Evolutionary conservation across 2,113 vertebrate species (phyloP), one percentile per base, ranked within the genome.

Genomic region (Muscicapa adusta): DNA sequence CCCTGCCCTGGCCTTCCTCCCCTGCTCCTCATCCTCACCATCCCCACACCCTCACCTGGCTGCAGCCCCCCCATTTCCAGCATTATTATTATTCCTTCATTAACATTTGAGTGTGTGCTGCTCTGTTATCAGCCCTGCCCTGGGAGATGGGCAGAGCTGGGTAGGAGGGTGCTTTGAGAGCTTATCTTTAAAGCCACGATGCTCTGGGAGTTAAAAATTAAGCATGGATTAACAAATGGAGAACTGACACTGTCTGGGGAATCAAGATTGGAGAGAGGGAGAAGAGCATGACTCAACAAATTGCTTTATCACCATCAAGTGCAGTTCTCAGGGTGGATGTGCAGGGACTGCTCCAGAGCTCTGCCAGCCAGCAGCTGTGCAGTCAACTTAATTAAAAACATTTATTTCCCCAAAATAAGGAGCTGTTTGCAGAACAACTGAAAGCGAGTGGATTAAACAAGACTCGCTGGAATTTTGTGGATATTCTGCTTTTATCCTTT

Each of bases 121-220:
- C 71, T 40, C 13, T 57, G 65, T 94, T 93, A 72, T 70, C 89
- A 73, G 58, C 89, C 48, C 24, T 23, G 36, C 74, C 95, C 65
- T 43, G 0, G 93, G 88, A 96, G 38, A 38, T 38, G 38, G 8
- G 8, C 8, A 71, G 89, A 90, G 12, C 68, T 89, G 62, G 24
- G 75, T 92, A 79, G 93, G 89, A 92, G 91, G 93, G 38, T 17
- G 54, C 89, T 93, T 89, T 89, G 63, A 95, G 76, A 71, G 79
- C 85, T 95, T 94, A 88, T 97, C 85, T 95, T 94, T 50, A 89
- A 88, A 97, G 72, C 77, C 80, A 23, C 6, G 42, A 48, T 94
- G 75, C 51, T 92, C 62, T 92, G 77, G 96, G 89, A 88, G 96
- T 94, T 94, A 67, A 86, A 94, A 94, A 92, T 94, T 94, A 96